Percentiles rank a stretch among this genome's conserved stretches.
phyloP scores from a whole-genome alignment of 2,888 invertebrate species.

The Druceiella hillmani region DNA sequence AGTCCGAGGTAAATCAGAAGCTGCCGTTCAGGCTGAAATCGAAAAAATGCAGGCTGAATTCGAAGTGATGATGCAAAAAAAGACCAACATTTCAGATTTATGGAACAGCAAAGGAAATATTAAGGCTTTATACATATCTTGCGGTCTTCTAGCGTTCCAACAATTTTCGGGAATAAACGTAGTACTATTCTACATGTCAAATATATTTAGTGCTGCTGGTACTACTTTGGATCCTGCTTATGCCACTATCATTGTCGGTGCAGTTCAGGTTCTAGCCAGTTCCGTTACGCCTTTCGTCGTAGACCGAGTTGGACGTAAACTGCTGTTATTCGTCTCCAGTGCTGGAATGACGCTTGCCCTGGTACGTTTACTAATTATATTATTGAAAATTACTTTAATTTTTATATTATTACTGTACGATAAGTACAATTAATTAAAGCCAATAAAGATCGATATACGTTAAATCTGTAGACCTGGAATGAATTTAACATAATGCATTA shows the following conservation, averaged over 20 bases:
- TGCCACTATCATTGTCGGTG: slow-evolving; percentile 69
- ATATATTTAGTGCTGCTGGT: slow-evolving; percentile 64
- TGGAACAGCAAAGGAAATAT: slow-evolving; percentile 62
- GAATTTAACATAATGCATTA: too few relatives aligned
- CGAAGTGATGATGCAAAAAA: slow-evolving; percentile 35
- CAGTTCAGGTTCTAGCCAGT: slow-evolving; percentile 69
- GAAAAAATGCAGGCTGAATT: slow-evolving; percentile 53
- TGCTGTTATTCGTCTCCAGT: slow-evolving; percentile 67
- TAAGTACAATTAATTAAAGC: too few relatives aligned
- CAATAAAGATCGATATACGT: too few relatives aligned
- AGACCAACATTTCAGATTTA: slow-evolving; percentile 51
- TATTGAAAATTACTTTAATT: too few relatives aligned
- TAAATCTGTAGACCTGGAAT: too few relatives aligned
- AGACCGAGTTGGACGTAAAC: slow-evolving; percentile 69
- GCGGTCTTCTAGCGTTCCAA: slow-evolving; percentile 73
- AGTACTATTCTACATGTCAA: slow-evolving; percentile 71
- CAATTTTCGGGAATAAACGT: slow-evolving; percentile 81
- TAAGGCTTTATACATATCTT: slow-evolving; percentile 70
- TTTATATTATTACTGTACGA: too few relatives aligned
- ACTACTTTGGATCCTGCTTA: slow-evolving; percentile 54
- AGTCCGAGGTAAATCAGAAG: slow-evolving; percentile 57
- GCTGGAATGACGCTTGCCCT: slow-evolving; percentile 60
- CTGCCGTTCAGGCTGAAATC: slow-evolving; percentile 60
- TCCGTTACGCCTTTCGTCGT: slow-evolving; percentile 67
- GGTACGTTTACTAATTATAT: too few relatives aligned